Evolutionary conservation across 1,140 invertebrate species (phyloP).

Genomic region (Procambarus virginalis): DNA sequence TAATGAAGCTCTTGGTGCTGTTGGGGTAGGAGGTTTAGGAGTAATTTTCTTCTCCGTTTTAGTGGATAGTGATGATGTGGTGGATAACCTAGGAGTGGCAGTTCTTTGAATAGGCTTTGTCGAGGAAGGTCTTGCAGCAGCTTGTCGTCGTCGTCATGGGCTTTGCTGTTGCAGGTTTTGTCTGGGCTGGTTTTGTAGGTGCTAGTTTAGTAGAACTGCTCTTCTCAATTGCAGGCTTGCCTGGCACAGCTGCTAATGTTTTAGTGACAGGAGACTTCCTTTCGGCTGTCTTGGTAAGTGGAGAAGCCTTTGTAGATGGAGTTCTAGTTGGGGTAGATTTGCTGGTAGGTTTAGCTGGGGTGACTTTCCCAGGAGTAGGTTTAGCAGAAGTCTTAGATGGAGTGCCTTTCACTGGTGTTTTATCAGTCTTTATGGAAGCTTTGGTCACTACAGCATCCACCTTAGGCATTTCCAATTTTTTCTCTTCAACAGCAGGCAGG

Average conservation of each 20-base stretch:
- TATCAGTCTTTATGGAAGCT: conserved; percentile 37
- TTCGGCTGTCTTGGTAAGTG: conserved; percentile 35
- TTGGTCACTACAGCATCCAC: conserved; percentile 17
- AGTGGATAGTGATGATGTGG: background rate
- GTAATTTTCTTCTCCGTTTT: background rate
- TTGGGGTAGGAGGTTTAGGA: conserved; percentile 25
- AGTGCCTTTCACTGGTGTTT: conserved; percentile 30
- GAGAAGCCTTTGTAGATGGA: conserved; percentile 20
- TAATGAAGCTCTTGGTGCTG: conserved; percentile 35
- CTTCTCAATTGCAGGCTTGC: conserved; percentile 22
- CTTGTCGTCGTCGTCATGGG: conserved; percentile 18
- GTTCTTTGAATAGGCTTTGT: background rate
- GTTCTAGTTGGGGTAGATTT: conserved; percentile 43
- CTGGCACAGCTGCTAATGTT: background rate
- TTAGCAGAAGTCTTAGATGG: conserved; percentile 38
- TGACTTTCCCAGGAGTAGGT: conserved; percentile 45
- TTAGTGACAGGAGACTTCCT: conserved; percentile 29
- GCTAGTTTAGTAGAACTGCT: conserved; percentile 8
- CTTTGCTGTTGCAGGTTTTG: conserved; percentile 16
- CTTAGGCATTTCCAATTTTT: background rate
- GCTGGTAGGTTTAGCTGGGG: conserved; percentile 71
- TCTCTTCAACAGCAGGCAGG: too few relatives aligned
- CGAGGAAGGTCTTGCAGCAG: conserved; percentile 9
- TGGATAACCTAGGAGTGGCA: conserved; percentile 21
- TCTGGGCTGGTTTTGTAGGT: conserved; percentile 1